A percentile compares a stretch with the other conserved stretches of the same genome.
Conservation (phyloP, 2,113 vertebrate species). For the Lota lota region DNA sequence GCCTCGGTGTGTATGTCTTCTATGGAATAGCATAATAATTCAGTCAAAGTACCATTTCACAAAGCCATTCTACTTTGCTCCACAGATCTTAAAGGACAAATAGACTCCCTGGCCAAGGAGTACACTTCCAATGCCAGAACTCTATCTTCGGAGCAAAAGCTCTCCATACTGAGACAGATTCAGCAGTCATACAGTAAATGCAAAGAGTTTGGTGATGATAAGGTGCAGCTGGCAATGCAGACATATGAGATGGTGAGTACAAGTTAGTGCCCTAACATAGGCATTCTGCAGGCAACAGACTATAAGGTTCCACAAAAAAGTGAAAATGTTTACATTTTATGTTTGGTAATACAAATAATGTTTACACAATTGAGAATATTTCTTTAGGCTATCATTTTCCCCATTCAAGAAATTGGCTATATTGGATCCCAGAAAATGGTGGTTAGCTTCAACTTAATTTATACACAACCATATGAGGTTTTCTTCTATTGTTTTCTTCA, state of each 20-base stretch:
- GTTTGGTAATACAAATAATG: too few relatives aligned
- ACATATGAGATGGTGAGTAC: conserved; percentile 94
- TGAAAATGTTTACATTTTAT: too few relatives aligned
- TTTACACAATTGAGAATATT: too few relatives aligned
- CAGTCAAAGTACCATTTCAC: not conserved
- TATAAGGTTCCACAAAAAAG: not conserved
- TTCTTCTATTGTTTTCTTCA: conserved; percentile 38
- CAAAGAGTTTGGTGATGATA: conserved; percentile 97
- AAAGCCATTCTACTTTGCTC: not conserved
- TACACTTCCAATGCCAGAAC: conserved; percentile 89
- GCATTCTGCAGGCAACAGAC: not conserved
- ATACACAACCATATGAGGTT: not conserved
- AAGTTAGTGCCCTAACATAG: conserved; percentile 21
- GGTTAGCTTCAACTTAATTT: too few relatives aligned
- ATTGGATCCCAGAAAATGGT: too few relatives aligned
- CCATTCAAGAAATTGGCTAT: too few relatives aligned
- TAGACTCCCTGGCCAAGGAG: conserved; percentile 90
- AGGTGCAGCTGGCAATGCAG: conserved; percentile 98
- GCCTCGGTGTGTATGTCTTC: too few relatives aligned
- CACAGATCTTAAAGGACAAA: conserved; percentile 93
- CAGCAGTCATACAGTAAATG: conserved; percentile 95
- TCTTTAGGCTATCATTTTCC: too few relatives aligned
- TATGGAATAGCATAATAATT: too few relatives aligned
- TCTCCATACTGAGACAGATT: conserved; percentile 92
- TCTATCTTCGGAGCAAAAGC: conserved; percentile 87